Base-by-base conservation (phyloP, 2,113 vertebrate genomes). In the Prunella fulvescens region DNA sequence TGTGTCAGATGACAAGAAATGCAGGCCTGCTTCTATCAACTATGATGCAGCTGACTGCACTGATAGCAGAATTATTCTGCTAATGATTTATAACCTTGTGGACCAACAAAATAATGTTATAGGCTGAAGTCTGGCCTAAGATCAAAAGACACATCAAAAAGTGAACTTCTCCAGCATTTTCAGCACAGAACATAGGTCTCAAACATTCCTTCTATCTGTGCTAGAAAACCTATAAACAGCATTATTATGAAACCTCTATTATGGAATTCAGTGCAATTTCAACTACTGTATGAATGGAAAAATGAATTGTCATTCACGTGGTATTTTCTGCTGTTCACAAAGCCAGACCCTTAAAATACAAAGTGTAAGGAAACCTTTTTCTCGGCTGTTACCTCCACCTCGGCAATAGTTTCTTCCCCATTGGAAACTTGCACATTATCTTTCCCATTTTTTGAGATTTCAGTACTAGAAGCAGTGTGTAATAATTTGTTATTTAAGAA, bases 151-250 rank as follows among this genome's bases (percentile, higher is more conserved):
- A 40, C 19, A 77, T 19, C 19, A 26, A 81, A 39, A 1, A 53
- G 26, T 56, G 31, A 80, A 64, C 24, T 35, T 40, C 33, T 58
- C 51, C 37, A 73, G 26, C 24, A 42, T 56, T 48, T 70, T 40
- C 61, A 79, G 67, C 22, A 33, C 0, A 67, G 13, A 45, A 51
- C 31, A 45, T 1, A 3, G 23, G 23, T 35, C 39, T 70, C 60
- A 48, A 67, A 54, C 0, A 0, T 15, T 69, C 40, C 37, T 70
- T 54, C 61, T 70, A n/a, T 25, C 28, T 45, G 25, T n/a, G 56
- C 50, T 45, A 35, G 23, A 62, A 90, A 42, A 39, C 33, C 18
- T 64, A 58, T 6, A 8, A 81, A 72, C 19, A 93, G 17, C 23
- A 85, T 74, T 74, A 81, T 45, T 40, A 54, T 14, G 28, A 77